Conservation (phyloP, 2,888 invertebrate genomes). For the Hecatera dysodea region DNA sequence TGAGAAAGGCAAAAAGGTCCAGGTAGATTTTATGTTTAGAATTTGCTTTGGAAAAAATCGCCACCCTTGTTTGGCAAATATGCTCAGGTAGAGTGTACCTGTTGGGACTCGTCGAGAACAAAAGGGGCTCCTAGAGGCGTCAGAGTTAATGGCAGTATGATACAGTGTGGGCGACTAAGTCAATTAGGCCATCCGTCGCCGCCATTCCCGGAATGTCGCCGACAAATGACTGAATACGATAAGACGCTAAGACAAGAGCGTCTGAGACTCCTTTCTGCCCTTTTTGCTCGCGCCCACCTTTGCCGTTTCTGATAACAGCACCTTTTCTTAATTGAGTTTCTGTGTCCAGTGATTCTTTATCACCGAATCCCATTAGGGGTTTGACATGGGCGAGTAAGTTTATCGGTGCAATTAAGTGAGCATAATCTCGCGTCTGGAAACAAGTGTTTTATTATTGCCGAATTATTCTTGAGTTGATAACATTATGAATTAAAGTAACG, state of each 20-base stretch:
- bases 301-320: constrained; percentile 84
- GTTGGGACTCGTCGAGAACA: constrained; percentile 84
- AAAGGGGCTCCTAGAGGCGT: constrained; percentile 87
- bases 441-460: constrained; percentile 70
- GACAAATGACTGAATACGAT: constrained; percentile 87
- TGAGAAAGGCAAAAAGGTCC: constrained; percentile 74
- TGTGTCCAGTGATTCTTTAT: constrained; percentile 85
- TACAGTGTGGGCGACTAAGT: constrained; percentile 89
- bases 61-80: constrained; percentile 78
- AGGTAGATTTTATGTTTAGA: constrained; percentile 78
- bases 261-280: constrained; percentile 80
- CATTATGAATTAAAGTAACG: constrained; percentile 69
- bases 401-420: constrained; percentile 81
- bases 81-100: constrained; percentile 87
- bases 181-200: constrained; percentile 90
- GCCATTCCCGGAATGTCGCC: constrained; percentile 89
- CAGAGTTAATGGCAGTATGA: constrained; percentile 86
- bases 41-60: constrained; percentile 72
- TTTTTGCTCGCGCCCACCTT: constrained; percentile 74
- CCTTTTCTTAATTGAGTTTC: constrained; percentile 89
- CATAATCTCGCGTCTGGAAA: constrained; percentile 72
- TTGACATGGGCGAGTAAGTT: constrained; percentile 76
- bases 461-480: constrained; percentile 67
- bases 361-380: constrained; percentile 83
- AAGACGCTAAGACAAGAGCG: constrained; percentile 82